phyloP scores from a whole-genome alignment of 2,113 vertebrate species.

The Anolis sagrei region DNA sequence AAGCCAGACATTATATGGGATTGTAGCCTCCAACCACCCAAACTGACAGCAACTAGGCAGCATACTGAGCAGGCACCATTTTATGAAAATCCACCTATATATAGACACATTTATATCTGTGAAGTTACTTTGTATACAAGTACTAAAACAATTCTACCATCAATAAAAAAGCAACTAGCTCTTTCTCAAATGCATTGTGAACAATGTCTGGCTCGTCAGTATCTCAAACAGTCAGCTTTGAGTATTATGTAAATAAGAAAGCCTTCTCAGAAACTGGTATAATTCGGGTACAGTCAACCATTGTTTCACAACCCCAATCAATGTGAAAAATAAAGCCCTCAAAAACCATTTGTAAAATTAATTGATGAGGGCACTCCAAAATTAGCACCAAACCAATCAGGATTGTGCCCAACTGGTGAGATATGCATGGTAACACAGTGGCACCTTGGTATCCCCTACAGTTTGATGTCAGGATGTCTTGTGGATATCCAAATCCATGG shows the following conservation, averaged over 20 bases:
- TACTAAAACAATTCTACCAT: neutral
- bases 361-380: neutral
- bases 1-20: too few relatives aligned
- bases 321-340: neutral
- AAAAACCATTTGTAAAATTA: neutral
- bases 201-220: neutral
- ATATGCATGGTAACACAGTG: neutral
- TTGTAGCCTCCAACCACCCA: conserved; percentile 12
- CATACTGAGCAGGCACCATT: neutral
- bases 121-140: neutral
- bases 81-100: neutral
- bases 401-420: neutral
- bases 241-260: neutral
- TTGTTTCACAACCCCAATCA: neutral
- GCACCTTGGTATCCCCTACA: too few relatives aligned
- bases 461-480: too few relatives aligned
- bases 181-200: neutral
- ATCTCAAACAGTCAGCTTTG: neutral
- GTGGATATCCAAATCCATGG: too few relatives aligned
- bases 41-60: neutral
- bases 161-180: neutral
- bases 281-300: neutral
- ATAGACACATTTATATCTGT: neutral
- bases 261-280: neutral
- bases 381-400: neutral